Base-by-base conservation (phyloP, 1,140 invertebrate genomes). In the Hypsibius dujardini region DNA sequence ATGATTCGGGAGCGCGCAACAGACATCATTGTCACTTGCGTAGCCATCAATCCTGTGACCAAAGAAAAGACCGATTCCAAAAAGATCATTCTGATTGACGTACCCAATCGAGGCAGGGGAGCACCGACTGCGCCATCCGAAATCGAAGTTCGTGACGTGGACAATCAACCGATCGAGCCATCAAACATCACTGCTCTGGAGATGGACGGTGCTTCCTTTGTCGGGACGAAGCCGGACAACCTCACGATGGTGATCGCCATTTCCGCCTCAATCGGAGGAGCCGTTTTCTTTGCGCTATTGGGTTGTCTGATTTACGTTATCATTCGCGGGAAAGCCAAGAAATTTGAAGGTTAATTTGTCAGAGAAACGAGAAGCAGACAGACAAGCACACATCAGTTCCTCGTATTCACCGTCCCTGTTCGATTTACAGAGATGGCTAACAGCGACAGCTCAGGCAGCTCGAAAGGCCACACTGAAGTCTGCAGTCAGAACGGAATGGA, bases 281-380 rank as follows among this genome's bases (percentile, higher is more conserved):
- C n/a, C 7, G 50, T 56, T n/a, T 56, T 56, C n/a, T 56, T 56
- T n/a, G 50, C 50, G n/a, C 50, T 56, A n/a, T 7, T 56, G n/a
- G 50, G 50, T 56, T 56, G 50, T n/a, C 50, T 56, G 50, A 56
- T 56, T 56, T 56, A 56, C 50, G 50, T 56, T n/a, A 7, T 56
- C 50, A 56, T 56, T n/a, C 50, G 50, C 50, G 50, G 50, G 7
- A 56, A 56, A 56, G 50, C 50, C 50, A 56, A 56, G 50, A 56
- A 56, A n/a, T 56, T 56, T 56, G 50, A 56, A 56, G 50, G 50
- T 56, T n/a, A n/a, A n/a, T n/a, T n/a, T n/a, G n/a, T n/a, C n/a
- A n/a, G n/a, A n/a, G n/a, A n/a, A 56, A 7, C 50, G n/a, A 56
- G 50, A 7, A 56, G 50, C n/a, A 7, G 7, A 7, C n/a, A 7